Base-by-base conservation (phyloP, 2,113 vertebrate species). In the Condylura cristata region DNA sequence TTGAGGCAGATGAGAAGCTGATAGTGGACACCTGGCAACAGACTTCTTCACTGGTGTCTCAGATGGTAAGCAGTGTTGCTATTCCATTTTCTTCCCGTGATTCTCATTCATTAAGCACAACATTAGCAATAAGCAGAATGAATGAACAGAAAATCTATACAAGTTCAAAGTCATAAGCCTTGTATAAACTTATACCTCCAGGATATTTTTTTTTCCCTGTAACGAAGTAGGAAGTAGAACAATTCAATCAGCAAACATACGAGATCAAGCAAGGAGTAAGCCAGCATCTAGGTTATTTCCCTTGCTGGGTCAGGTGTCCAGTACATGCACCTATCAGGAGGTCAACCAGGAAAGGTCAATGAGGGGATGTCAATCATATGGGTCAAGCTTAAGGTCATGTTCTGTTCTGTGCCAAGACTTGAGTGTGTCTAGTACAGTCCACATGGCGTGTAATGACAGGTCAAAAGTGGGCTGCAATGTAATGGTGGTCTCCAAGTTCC, bases 21-120 rank as follows among this genome's bases (percentile, higher is more conserved):
- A 71, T 99, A 26, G 86, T 82, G 41, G 97, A 98, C 66, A 97
- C 95, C 4, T 99, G 98, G 84, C 98, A 99, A 71, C 97, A 97
- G 44, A 98, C 98, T 17, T 65, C 98, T 41, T 75, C 86, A 89
- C 93, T 98, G 53, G 46, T 99, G 88, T 97, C 95, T 68, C 96
- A 97, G 78, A 96, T 99, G 98, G 99, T 99, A 98, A 98, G 93
- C 68, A 72, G 48, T 17, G 16, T 32, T 30, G 0, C 16, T 26
- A 2, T 8, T 37, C 30, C 0, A 9, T 84, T 65, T 95, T 16
- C 28, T 84, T 66, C 68, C 13, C 24, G 32, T 48, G 4, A 68
- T 20, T 22, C 5, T 16, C 44, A 4, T 20, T 63, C 79, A 48
- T 16, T 63, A 39, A 41, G 13, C 65, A 30, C 18, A 28, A 41